Base-by-base conservation (phyloP, 2,888 invertebrate species). In the Prenolepis imparis region DNA sequence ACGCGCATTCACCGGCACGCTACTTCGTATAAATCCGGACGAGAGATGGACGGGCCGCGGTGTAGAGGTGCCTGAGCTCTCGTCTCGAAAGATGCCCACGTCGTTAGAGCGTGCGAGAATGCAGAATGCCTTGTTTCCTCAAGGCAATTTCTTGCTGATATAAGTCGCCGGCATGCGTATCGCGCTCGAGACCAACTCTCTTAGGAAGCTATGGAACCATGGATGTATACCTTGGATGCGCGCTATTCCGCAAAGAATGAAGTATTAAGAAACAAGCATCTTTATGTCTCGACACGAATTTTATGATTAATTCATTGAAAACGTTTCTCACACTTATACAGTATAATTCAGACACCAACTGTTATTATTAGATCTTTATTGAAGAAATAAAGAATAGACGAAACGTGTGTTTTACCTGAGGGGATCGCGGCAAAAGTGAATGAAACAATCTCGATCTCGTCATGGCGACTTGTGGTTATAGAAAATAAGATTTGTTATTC, bases 21-120 rank as follows among this genome's bases (percentile, higher is more conserved):
- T 87, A 85, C 86, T 86, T 74, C 63, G 74, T 44, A 36, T 36
- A 68, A 75, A 83, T 85, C 81, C 41, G 67, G 28, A 21, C 82
- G 59, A 82, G 57, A 57, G 57, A 57, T 63, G 64, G 77, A 66
- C 57, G 55, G 41, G 24, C 36, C 28, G 77, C 21, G 72, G 44
- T 24, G 72, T 18, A n/a, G 64, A 81, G 70, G 84, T 39, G 80
- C 78, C 75, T 48, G 74, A 73, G 77, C 73, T 68, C 82, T 77
- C 77, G 84, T 80, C 82, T 68, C 81, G 68, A 87, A 83, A 89
- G 89, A 85, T 86, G 84, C 80, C 86, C 85, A 86, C 89, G 90
- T 90, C 87, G 90, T 91, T 91, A 90, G 91, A 91, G 89, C 91
- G 91, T 91, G 92, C 90, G 90, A 91, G 91, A 92, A 92, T 91